These are phyloP conservation scores for Euphonia xanthogaster DNA, from an alignment of 2,797 vertebrate genomes.

Conservation along the genomic window DNA sequence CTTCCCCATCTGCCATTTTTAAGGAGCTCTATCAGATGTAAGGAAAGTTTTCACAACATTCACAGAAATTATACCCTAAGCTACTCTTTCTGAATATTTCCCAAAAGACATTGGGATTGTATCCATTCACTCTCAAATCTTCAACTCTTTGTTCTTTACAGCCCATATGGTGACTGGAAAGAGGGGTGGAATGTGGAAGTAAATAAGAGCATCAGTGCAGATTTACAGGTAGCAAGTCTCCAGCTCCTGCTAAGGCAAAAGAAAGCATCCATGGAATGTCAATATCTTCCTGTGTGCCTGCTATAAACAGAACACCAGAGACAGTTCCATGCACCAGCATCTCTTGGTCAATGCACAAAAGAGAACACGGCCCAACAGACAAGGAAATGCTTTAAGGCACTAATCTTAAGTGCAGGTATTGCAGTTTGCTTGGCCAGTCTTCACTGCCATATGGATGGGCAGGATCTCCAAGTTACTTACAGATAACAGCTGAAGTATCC, in stretches of 20 bases:
- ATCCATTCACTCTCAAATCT: background rate
- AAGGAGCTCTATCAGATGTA: background rate
- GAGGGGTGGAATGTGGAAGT: background rate
- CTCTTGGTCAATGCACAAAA: background rate
- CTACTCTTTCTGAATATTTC: background rate
- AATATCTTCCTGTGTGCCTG: background rate
- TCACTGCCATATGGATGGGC: background rate
- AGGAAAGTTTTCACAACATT: background rate
- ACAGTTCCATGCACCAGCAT: background rate
- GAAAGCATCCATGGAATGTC: background rate
- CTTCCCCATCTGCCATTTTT: background rate
- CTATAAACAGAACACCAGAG: background rate
- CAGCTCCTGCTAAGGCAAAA: background rate
- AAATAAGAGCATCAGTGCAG: background rate
- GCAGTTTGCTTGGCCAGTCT: background rate
- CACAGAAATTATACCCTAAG: background rate
- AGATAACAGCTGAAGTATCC: background rate
- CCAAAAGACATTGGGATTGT: background rate
- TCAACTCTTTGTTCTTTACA: background rate
- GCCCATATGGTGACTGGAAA: background rate
- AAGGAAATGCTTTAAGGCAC: background rate
- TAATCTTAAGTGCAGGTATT: background rate
- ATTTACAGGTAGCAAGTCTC: background rate
- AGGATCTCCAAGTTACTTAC: background rate
- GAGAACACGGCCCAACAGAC: background rate